These are phyloP conservation scores for Drosophila serrata DNA, from an alignment of 1,140 invertebrate species.

Conservation along the genomic window DNA sequence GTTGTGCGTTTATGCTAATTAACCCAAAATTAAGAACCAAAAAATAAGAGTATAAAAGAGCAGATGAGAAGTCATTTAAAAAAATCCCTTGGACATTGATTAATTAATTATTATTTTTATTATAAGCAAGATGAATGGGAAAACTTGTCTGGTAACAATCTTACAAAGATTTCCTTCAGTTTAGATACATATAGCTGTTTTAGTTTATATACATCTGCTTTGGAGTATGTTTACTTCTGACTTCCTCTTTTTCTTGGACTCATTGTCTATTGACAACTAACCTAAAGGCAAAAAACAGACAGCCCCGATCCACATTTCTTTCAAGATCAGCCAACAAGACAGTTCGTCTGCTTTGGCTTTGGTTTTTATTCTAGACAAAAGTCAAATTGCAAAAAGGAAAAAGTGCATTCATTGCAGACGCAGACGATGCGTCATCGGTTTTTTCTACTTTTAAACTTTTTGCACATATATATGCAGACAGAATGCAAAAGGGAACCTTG, in stretches of 20 bases:
- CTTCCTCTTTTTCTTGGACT: background rate
- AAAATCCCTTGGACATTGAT: constrained; percentile 2
- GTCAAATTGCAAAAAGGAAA: constrained; percentile 39
- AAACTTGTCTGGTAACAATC: too few species aligned
- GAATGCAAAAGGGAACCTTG: background rate
- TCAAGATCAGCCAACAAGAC: constrained; percentile 44
- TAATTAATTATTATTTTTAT: constrained; percentile 26
- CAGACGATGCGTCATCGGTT: constrained; percentile 74
- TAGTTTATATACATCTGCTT: too few species aligned
- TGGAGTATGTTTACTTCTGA: background rate
- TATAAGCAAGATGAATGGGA: background rate
- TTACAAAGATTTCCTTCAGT: constrained; percentile 11
- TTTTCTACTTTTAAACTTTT: constrained; percentile 25
- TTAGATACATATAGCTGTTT: too few species aligned
- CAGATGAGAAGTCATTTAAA: constrained; percentile 25
- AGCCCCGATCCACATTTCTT: constrained; percentile 12
- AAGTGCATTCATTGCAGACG: constrained; percentile 74
- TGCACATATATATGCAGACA: constrained; percentile 10
- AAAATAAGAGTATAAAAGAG: constrained; percentile 30
- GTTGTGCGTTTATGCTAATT: constrained; percentile 47
- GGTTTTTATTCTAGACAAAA: constrained; percentile 28
- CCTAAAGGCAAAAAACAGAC: constrained; percentile 25
- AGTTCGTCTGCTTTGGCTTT: constrained; percentile 62
- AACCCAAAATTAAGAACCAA: constrained; percentile 40
- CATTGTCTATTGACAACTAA: constrained; percentile 32